phyloP scores from a whole-genome alignment of 2,888 invertebrate genomes.

The Desoria tigrina region DNA sequence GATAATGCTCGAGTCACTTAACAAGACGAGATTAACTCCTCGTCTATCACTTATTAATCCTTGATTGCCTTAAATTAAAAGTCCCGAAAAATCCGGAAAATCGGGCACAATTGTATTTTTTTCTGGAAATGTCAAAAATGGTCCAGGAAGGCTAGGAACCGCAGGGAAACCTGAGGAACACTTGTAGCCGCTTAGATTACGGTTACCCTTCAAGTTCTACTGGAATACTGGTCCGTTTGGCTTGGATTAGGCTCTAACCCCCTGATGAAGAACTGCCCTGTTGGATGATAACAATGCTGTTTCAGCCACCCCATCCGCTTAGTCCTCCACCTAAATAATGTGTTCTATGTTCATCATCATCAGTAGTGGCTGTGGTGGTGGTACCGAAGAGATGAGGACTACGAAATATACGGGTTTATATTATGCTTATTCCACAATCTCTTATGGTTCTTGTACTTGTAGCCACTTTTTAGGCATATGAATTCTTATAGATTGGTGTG shows the following conservation, averaged over 20 bases:
- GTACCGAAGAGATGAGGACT: conserved; percentile 6
- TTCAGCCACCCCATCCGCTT: conserved; percentile 14
- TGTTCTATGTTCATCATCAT: neutral
- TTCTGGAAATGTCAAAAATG: too few species aligned
- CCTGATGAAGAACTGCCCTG: conserved; percentile 16
- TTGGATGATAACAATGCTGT: conserved; percentile 13
- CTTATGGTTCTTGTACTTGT: neutral
- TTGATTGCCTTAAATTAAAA: too few species aligned
- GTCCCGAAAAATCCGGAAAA: too few species aligned
- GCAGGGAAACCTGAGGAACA: neutral
- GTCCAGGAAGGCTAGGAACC: neutral
- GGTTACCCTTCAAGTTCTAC: conserved; percentile 13
- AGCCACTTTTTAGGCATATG: neutral
- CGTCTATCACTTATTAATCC: too few species aligned
- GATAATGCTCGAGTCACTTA: too few species aligned
- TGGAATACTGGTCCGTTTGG: conserved; percentile 22
- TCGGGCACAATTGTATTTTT: too few species aligned
- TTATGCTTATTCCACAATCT: neutral
- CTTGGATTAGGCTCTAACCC: conserved; percentile 15
- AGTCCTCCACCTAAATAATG: neutral
- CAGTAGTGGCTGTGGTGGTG: neutral
- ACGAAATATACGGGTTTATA: neutral
- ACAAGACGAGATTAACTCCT: too few species aligned
- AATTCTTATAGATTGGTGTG: neutral
- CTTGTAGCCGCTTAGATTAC: conserved; percentile 6